Evolutionary conservation across 2,888 invertebrate genomes (phyloP), one percentile per base, ranked within the genome.

Genomic region (Ochropacha duplaris): DNA sequence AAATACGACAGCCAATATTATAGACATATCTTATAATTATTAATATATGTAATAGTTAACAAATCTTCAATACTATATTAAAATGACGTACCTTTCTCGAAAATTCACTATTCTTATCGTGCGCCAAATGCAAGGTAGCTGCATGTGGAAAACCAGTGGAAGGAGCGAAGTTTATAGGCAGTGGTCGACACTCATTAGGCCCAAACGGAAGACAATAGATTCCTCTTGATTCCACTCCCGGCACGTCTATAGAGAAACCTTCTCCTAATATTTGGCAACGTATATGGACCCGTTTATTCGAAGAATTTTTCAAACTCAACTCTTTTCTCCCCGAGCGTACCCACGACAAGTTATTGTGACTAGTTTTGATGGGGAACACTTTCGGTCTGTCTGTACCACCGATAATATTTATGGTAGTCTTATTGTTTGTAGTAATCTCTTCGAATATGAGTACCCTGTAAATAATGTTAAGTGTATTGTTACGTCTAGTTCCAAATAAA

Each of bases 331-430:
- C 91, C 0, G 81, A 57, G 1, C 86, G 77, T 4, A 91, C 86
- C 87, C 89, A 92, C 0, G 90, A 88, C 63, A 92, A 71, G 0
- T 72, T 71, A 39, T 69, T 78, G 62, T 80, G 72, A 59, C 84
- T 92, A 0, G 89, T 90, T 61, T 90, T 90, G 22, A 92, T 84
- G 0, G 92, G 92, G 61, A 92, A 92, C 0, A 67, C 57, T 65
- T 81, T 87, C 0, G 82, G 79, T 39, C 75, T 81, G 0, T 87
- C 86, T 1, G 69, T 56, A 1, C 89, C 89, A 6, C 86, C 86
- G 22, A 62, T 59, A 8, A 92, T 72, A 50, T 88, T 81, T 2
- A 92, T 60, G 0, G 68, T 57, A 0, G 80, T 86, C 57, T 76
- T 79, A 11, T 71, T 70, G 9, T 83, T 82, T 1, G 81, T 79